Evolutionary conservation across 2,113 vertebrate species (phyloP), one percentile per base, ranked within the genome.

Genomic region (Vireo altiloquus): DNA sequence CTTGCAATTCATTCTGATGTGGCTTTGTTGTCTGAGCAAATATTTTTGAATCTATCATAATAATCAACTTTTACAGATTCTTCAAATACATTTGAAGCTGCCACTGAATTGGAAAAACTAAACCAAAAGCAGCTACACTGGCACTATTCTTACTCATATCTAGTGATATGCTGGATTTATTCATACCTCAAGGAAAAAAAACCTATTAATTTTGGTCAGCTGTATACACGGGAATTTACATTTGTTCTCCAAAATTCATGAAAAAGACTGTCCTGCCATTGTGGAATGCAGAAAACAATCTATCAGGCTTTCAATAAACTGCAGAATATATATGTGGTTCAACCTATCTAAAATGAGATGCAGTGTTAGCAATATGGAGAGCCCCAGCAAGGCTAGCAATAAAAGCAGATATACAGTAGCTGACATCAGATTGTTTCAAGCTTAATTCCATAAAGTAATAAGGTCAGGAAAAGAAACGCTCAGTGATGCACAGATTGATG

Each of bases 371-470:
- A 98, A 96, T 97, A 97, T 96, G 97, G 97, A 97, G 91, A 95
- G 97, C 76, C 95, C 97, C 97, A 92, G 97, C 95, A 98, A 98
- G 94, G 63, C 97, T 97, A 96, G 97, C 97, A 98, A 98, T 98
- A 98, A 98, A 98, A 98, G 97, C 91, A 97, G 98, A 98, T 98
- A 98, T 98, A 98, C 97, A 97, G 97, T 98, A 97, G 97, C 97
- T 98, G 98, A 98, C 98, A 98, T 97, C 96, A 97, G 96, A 98
- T 98, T 98, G 98, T 98, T 98, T 98, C 98, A 97, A 97, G 97
- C 97, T 98, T 98, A 98, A 98, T 98, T 98, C 97, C 97, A 97
- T 97, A 97, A 98, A 98, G 98, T 98, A 98, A 98, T 98, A 98
- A 98, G 97, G 97, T 98, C 97, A 98, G 97, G 95, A 95, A 98